Conservation (phyloP, 2,113 vertebrate genomes). For the Sitta europaea region DNA sequence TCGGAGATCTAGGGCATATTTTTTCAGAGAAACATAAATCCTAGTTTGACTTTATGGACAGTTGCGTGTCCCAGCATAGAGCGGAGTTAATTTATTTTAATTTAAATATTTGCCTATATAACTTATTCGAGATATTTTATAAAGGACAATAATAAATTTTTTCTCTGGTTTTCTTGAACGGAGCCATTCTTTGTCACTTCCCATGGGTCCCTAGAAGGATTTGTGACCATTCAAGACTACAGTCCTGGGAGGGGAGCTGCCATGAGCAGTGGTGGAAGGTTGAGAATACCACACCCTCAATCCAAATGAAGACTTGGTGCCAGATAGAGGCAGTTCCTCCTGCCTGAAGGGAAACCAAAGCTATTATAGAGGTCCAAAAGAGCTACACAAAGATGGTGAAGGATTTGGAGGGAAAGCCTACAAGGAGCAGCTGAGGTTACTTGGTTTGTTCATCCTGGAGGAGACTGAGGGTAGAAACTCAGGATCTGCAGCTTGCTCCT, state of each 20-base stretch:
- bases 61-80: neutral
- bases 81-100: slow-evolving; percentile 59
- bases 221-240: accelerated
- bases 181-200: neutral
- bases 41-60: slow-evolving; percentile 1
- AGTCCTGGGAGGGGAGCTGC: neutral
- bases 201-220: neutral
- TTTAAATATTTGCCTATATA: slow-evolving; percentile 51
- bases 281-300: neutral
- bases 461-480: neutral
- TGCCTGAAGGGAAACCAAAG: neutral
- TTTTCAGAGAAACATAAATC: slow-evolving; percentile 44
- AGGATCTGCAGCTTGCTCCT: neutral
- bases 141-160: slow-evolving; percentile 61
- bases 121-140: slow-evolving; percentile 57
- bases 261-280: neutral
- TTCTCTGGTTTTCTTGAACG: slow-evolving; percentile 33
- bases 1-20: slow-evolving; percentile 41
- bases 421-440: neutral
- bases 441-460: neutral
- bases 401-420: neutral
- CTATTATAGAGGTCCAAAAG: neutral
- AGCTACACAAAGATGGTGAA: neutral
- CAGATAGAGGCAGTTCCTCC: neutral
- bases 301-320: neutral